These are phyloP conservation scores for Euwallacea fornicatus DNA, from an alignment of 1,140 invertebrate genomes.

Conservation along the genomic window DNA sequence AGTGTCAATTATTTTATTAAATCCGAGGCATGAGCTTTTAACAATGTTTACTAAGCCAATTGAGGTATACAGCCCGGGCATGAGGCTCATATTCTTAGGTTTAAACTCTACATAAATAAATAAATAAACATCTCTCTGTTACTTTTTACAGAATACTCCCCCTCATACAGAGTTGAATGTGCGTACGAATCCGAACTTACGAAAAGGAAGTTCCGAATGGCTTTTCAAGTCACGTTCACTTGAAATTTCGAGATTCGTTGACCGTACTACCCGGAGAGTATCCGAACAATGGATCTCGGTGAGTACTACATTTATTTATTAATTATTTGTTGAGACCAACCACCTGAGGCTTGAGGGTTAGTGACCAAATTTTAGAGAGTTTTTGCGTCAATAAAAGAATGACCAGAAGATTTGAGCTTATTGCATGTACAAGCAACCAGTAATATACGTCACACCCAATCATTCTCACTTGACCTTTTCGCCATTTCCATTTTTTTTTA, in stretches of 20 bases:
- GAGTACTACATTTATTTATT: conserved; percentile 17
- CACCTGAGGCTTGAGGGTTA: conserved; percentile 13
- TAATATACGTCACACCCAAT: too few species aligned
- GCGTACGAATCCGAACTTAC: conserved; percentile 22
- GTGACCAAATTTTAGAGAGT: conserved; percentile 19
- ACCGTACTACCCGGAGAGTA: conserved; percentile 22
- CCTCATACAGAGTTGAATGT: conserved; percentile 25
- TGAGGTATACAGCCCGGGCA: too few species aligned
- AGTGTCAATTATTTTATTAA: too few species aligned
- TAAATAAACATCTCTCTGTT: conserved; percentile 12
- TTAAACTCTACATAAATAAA: not conserved
- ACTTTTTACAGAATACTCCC: conserved; percentile 29
- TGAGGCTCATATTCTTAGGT: too few species aligned
- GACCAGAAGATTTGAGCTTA: too few species aligned
- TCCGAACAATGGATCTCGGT: conserved; percentile 37
- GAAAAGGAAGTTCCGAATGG: conserved; percentile 30
- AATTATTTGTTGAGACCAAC: conserved; percentile 7
- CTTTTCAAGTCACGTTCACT: conserved; percentile 35
- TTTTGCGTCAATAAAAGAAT: not conserved
- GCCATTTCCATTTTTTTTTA: too few species aligned
- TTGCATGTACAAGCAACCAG: too few species aligned
- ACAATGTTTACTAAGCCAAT: too few species aligned
- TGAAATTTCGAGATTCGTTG: conserved; percentile 35
- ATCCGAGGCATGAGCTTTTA: too few species aligned
- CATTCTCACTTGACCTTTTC: too few species aligned